Evolutionary conservation across 2,888 invertebrate genomes (phyloP).

Genomic region (Ditylenchus weischeri): DNA sequence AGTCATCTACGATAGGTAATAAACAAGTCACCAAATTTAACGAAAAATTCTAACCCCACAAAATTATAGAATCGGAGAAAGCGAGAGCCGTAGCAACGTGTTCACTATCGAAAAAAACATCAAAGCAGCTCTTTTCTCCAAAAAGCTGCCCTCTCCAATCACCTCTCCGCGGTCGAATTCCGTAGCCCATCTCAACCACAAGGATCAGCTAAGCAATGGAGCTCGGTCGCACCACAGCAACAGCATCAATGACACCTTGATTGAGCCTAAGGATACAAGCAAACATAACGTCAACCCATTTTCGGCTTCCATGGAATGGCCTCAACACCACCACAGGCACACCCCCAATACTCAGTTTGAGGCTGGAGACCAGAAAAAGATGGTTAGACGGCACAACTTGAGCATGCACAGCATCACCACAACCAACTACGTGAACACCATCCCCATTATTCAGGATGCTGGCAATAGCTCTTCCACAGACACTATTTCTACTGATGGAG

Average conservation of each 20-base stretch:
- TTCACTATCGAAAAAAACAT: slow-evolving; percentile 54
- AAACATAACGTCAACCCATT: not conserved
- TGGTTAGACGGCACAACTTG: too few relatives aligned
- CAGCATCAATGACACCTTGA: not conserved
- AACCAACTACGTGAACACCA: too few relatives aligned
- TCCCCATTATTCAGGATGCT: too few relatives aligned
- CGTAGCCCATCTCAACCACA: not conserved
- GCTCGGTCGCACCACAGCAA: not conserved
- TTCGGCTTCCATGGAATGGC: not conserved
- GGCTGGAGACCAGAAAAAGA: too few relatives aligned
- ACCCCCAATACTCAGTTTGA: too few relatives aligned
- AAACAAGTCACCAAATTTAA: not conserved
- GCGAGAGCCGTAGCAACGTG: slow-evolving; percentile 48
- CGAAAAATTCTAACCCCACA: not conserved
- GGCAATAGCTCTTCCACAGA: too few relatives aligned
- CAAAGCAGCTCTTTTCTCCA: slow-evolving; percentile 41
- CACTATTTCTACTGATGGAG: too few relatives aligned
- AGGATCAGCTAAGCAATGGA: too few relatives aligned
- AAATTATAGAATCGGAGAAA: slow-evolving; percentile 51
- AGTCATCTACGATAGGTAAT: slow-evolving; percentile 85
- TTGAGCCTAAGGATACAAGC: too few relatives aligned
- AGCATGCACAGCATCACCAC: too few relatives aligned
- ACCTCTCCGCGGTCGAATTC: slow-evolving; percentile 13
- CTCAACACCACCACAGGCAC: not conserved
- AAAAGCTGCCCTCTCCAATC: slow-evolving; percentile 28